Conservation (phyloP, 1,140 invertebrate genomes). For the Apis dorsata region DNA sequence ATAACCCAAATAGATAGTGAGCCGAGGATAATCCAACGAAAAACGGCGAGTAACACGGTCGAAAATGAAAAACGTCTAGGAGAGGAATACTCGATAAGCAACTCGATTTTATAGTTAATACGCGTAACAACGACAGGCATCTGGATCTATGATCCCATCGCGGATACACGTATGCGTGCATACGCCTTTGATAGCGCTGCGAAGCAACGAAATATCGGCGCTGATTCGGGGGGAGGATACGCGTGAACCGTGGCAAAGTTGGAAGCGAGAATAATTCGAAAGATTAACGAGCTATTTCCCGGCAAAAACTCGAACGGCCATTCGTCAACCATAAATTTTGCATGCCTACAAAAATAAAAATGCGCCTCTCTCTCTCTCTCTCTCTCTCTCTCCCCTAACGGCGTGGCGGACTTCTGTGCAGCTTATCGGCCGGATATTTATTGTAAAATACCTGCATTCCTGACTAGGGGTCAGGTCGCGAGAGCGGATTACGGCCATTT, state of each 20-base stretch:
- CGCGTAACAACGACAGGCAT: not conserved
- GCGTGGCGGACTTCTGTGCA: slow-evolving; percentile 60
- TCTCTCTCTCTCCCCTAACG: slow-evolving; percentile 38
- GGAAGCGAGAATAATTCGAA: slow-evolving; percentile 73
- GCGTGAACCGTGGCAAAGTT: slow-evolving; percentile 55
- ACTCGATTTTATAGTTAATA: not conserved
- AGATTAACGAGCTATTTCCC: slow-evolving; percentile 76
- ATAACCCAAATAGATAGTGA: not conserved
- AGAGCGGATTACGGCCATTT: slow-evolving; percentile 57
- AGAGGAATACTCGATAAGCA: not conserved
- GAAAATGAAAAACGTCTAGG: not conserved
- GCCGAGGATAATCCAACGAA: not conserved
- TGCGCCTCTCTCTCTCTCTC: slow-evolving; percentile 50
- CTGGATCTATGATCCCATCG: not conserved
- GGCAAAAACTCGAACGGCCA: slow-evolving; percentile 69
- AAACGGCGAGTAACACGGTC: not conserved
- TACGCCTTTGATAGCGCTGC: not conserved
- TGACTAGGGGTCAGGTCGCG: slow-evolving; percentile 42
- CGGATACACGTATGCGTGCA: not conserved
- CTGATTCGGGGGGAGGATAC: slow-evolving; percentile 35
- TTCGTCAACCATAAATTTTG: slow-evolving; percentile 72
- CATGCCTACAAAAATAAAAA: slow-evolving; percentile 71
- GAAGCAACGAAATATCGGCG: slow-evolving; percentile 51
- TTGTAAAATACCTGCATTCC: slow-evolving; percentile 70
- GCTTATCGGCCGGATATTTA: slow-evolving; percentile 75